Percentiles rank a stretch among this genome's conserved stretches.
phyloP scores from a whole-genome alignment of 2,797 vertebrate genomes.

The Takifugu ocellatus region DNA sequence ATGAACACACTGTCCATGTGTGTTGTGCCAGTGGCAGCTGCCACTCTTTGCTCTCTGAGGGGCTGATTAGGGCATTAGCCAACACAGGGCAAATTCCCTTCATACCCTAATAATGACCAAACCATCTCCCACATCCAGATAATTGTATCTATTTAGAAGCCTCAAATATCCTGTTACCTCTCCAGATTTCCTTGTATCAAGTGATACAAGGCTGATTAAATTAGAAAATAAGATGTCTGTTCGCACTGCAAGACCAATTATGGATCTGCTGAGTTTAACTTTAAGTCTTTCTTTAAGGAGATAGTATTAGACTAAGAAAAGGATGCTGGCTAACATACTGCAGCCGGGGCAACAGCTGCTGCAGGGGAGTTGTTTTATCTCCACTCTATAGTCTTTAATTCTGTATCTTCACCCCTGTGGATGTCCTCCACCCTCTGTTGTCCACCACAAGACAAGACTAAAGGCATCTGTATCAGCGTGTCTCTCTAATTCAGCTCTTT shows the following conservation, averaged over 20 bases:
- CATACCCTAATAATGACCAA: slow-evolving; percentile 24
- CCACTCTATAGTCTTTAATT: slow-evolving; percentile 5
- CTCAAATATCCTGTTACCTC: slow-evolving; percentile 44
- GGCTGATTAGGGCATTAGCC: slow-evolving; percentile 27
- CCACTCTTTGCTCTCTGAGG: slow-evolving; percentile 32
- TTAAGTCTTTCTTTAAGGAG: slow-evolving; percentile 21
- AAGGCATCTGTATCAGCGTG: slow-evolving; percentile 37
- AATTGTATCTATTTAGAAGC: slow-evolving; percentile 43
- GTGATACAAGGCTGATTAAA: slow-evolving; percentile 20
- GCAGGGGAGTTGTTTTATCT: slow-evolving; percentile 19
- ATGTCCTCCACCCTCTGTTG: slow-evolving; percentile 11
- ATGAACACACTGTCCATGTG: slow-evolving; percentile 45
- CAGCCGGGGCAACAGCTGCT: slow-evolving; percentile 25
- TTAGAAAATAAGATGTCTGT: slow-evolving; percentile 13
- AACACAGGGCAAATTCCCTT: slow-evolving; percentile 40
- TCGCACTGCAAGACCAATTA: slow-evolving; percentile 40
- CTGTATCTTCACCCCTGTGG: slow-evolving; percentile 9
- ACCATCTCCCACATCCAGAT: slow-evolving; percentile 30
- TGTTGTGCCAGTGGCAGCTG: slow-evolving; percentile 49
- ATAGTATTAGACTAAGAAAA: slow-evolving; percentile 21
- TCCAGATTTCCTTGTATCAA: slow-evolving; percentile 37
- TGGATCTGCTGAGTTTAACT: slow-evolving; percentile 26
- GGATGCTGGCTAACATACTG: slow-evolving; percentile 12
- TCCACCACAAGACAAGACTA: slow-evolving; percentile 8
- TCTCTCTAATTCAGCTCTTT: slow-evolving; percentile 29